Evolutionary conservation across 2,797 vertebrate genomes (phyloP), one percentile per base, ranked within the genome.

Genomic region (Loris lydekkerianus): DNA sequence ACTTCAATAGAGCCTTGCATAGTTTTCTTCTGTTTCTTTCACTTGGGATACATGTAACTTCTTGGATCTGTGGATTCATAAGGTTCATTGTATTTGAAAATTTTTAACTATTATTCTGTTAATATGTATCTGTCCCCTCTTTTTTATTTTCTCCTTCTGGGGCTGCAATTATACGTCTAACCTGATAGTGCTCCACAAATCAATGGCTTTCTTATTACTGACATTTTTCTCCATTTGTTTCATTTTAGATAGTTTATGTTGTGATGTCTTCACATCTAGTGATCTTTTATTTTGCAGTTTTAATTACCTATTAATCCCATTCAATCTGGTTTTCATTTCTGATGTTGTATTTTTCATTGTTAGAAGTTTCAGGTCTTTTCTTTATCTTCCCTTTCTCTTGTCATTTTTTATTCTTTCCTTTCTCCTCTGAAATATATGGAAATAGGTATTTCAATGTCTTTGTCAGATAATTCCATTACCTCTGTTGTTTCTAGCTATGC

Each of bases 61-160:
- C 40, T 95, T 37, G 10, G 23, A 40, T 77, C 46, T 61, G 40
- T 89, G 37, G n/a, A 53, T 14, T 53, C 82, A 46, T 10, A 69
- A 14, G 10, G 20, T 76, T 94, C 18, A 60, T 94, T 53, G 77
- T n/a, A 95, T 92, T 65, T 86, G 81, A 56, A 92, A 87, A 23
- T 40, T 60, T 88, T 53, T 85, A 80, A 53, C 4, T 90, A 40
- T 40, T 75, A 82, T 81, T 90, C 6, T 72, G 80, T 15, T 86
- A 91, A 61, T 93, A 69, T 67, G 37, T 78, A 84, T 84, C 46
- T 89, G 17, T 84, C 34, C 49, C 34, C 43, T 67, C 29, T 43
- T 76, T 91, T 37, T 80, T 80, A 5, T 92, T 60, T 73, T 69
- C 58, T 89, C 34, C 67, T 46, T 87, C 27, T 93, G 34, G 29